Base-by-base conservation (phyloP, 2,888 invertebrate species). In the Apodemia hepburni region DNA sequence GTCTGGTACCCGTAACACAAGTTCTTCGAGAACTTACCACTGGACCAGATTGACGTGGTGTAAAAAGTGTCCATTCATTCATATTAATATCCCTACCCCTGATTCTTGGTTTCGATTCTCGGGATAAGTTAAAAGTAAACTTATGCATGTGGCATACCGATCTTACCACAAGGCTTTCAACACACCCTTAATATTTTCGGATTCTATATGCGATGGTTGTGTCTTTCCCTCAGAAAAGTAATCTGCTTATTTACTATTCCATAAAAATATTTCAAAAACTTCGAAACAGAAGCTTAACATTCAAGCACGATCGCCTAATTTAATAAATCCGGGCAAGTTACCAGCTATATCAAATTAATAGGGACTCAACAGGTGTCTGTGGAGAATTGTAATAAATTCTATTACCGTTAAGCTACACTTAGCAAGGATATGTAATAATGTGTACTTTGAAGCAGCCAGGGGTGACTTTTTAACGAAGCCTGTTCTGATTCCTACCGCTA, bases 301-400 rank as follows among this genome's bases (percentile, higher is more conserved):
- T 65, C 63, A 61, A 61, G 64, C 57, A 38, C 61, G 49, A 61
- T 62, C 59, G 45, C 22, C 60, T 66, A 68, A 66, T 68, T 66
- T 54, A 66, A 66, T 64, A 60, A 66, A 64, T 64, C 62, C 59
- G 35, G 47, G 58, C 60, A 65, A 61, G 61, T 63, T 62, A 51
- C 63, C 57, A 59, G 57, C 60, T 59, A 63, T 66, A 66, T 65
- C 61, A 66, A 64, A 65, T 69, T 66, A 68, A 61, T 62, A 61
- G 62, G 33, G 62, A 51, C 57, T 57, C 69, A 54, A 69, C 68
- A 69, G 68, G 69, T 69, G 68, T 61, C 65, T 66, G 59, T 59
- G 42, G 68, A 65, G 66, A 68, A 65, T 68, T 60, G 65, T 65
- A 61, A 66, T 64, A 66, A 64, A 69, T 68, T 66, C 54, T 59